phyloP scores from a whole-genome alignment of 2,888 invertebrate species.

The Invenusta paracnida region DNA sequence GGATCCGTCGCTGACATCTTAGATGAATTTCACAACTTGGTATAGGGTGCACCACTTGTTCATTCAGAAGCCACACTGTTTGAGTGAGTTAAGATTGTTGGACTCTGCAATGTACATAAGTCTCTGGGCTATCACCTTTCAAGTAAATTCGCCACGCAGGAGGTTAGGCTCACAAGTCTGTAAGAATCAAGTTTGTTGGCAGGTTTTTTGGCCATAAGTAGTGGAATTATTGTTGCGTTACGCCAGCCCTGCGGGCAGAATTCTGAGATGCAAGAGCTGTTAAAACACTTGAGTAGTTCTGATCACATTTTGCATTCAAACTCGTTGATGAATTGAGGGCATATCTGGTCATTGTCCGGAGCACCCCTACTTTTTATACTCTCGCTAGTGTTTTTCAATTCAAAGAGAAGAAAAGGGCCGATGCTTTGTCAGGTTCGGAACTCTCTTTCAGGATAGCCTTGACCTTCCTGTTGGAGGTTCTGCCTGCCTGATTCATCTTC shows the following conservation, averaged over 20 bases:
- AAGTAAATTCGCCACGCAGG: neutral
- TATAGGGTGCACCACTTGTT: neutral
- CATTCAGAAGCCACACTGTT: too few relatives aligned
- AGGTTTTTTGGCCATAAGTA: too few relatives aligned
- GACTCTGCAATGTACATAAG: too few relatives aligned
- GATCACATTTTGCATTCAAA: neutral
- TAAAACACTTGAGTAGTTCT: neutral
- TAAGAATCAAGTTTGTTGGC: too few relatives aligned
- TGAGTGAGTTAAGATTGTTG: too few relatives aligned
- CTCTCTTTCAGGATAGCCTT: neutral
- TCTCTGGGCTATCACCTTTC: too few relatives aligned
- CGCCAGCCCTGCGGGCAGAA: too few relatives aligned
- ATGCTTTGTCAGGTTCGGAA: neutral
- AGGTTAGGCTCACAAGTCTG: too few relatives aligned
- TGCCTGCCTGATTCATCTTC: neutral
- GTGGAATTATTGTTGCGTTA: too few relatives aligned
- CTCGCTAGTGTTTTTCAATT: neutral
- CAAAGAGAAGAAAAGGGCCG: neutral
- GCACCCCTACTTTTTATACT: neutral
- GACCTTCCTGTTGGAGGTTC: neutral
- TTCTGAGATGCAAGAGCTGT: neutral
- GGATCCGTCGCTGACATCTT: neutral
- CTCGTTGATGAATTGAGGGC: neutral
- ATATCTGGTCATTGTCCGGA: neutral
- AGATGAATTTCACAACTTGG: neutral